Base-by-base conservation (phyloP, 2,888 invertebrate genomes). In the Dolichopus griseipennis region DNA sequence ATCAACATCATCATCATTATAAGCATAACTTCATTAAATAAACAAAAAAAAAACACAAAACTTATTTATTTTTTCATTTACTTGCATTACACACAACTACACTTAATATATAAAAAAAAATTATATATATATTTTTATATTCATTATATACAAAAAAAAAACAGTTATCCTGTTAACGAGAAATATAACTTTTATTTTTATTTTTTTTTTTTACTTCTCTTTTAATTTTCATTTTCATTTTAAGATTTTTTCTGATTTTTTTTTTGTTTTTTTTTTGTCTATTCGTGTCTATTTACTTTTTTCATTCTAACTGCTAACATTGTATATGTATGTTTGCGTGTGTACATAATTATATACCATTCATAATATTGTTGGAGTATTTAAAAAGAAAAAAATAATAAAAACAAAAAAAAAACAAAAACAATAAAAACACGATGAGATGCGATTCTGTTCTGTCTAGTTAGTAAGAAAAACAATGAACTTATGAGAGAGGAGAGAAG, bases 151-250 rank as follows among this genome's bases (percentile, higher is more conserved):
- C 52, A 12, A 12, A 52, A 18, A 52, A n/a, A 18, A 18, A 52
- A 52, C 18, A 52, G 5, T 52, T 15, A 52, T 52, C 15, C 9
- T 52, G n/a, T 52, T 12, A 10, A 37, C 37, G 12, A 52, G n/a
- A 52, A 52, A 43, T 15, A 43, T 7, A 43, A 43, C 10, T 43
- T 43, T 43, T 43, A n/a, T 43, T 43, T 43, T 9, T 52, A 52
- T 18, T 18, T 15, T 52, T 52, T 52, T 52, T 52, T 52, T 52
- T 52, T 52, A 18, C 18, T 5, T 27, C 27, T 27, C 27, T 27
- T 18, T 52, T 52, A 52, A 52, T 52, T 52, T 52, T 52, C 52
- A 52, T 52, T 52, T 52, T 52, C 52, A 52, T 52, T 52, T 52
- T 5, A 52, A 52, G 52, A 12, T 52, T 52, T 52, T 43, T 43